Conservation (phyloP, 1,140 invertebrate genomes). For the Anagrus nilaparvatae region DNA sequence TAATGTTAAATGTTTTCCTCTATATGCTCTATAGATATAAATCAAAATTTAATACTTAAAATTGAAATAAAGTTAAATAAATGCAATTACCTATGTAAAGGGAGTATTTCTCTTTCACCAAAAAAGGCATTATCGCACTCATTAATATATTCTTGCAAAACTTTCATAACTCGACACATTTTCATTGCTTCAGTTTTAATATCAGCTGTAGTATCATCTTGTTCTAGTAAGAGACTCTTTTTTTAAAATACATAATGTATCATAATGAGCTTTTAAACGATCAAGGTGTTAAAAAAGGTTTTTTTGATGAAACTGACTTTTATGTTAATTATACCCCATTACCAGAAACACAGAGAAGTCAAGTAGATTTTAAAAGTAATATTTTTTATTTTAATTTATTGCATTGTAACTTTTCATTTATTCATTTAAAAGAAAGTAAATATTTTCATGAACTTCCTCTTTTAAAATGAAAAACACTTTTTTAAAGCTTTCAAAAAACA, state of each 20-base stretch:
- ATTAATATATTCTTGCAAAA: slow-evolving; percentile 89
- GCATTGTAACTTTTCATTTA: too few relatives aligned
- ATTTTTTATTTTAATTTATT: too few relatives aligned
- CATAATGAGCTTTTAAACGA: slow-evolving; percentile 73
- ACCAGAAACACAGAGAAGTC: too few relatives aligned
- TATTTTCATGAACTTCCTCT: too few relatives aligned
- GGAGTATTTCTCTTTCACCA: slow-evolving; percentile 80
- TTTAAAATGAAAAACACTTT: too few relatives aligned
- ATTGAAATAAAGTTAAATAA: slow-evolving; percentile 9
- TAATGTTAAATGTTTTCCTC: slow-evolving; percentile 81
- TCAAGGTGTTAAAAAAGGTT: too few relatives aligned
- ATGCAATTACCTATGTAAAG: slow-evolving; percentile 60
- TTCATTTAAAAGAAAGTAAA: too few relatives aligned
- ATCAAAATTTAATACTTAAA: slow-evolving; percentile 4
- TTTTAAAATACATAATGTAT: slow-evolving; percentile 53
- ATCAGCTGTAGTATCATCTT: slow-evolving; percentile 32
- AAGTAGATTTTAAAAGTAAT: too few relatives aligned
- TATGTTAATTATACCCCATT: too few relatives aligned
- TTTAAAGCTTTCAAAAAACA: too few relatives aligned
- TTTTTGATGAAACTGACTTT: too few relatives aligned
- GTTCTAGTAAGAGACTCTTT: slow-evolving; percentile 44
- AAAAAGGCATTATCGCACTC: slow-evolving; percentile 91
- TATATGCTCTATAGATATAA: slow-evolving; percentile 56
- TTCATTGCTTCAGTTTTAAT: slow-evolving; percentile 67
- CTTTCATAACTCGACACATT: slow-evolving; percentile 89